Evolutionary conservation across 2,797 vertebrate genomes (phyloP), one percentile per base, ranked within the genome.

Genomic region (Peromyscus attwateri): DNA sequence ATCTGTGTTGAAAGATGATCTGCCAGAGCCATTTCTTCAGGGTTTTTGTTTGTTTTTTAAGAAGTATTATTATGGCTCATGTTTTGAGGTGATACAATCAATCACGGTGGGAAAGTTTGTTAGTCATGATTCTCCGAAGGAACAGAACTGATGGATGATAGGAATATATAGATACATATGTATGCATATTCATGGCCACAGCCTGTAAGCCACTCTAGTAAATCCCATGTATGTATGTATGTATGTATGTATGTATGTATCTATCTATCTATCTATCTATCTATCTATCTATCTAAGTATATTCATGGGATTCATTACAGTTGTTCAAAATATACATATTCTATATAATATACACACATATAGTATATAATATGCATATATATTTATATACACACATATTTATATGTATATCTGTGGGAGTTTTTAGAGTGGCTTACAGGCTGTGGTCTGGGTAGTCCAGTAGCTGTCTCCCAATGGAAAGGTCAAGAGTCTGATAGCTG

Each of bases 271-370:
- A 71, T 17, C 0, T 68, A 68, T 68, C 0, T 70, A n/a, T 16
- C 1, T 6, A 31, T 17, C 1, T 70, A n/a, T n/a, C 0, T 70
- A n/a, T 70, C 2, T n/a, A n/a, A 2, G 34, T n/a, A n/a, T 71
- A 21, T 71, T 37, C 17, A 37, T 71, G 70, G 66, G 31, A 70
- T 17, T 70, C 7, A 68, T 68, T 34, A 70, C 4, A 31, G 34
- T 70, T 70, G 66, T 17, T 16, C 2, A n/a, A n/a, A 8, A 57
- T 70, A 68, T 34, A 16, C 29, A 6, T 14, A 2, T 31, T 31
- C 31, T 66, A 31, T 68, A 68, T 17, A n/a, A 19, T n/a, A 70
- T 70, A 34, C 3, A 17, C 66, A 70, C 66, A 64, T 64, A 64
- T 64, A 64, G 29, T 29, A 64, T 27, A 29, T 57, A 57, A 57